Conservation (phyloP, 2,113 vertebrate genomes). For the Amphiprion percula region DNA sequence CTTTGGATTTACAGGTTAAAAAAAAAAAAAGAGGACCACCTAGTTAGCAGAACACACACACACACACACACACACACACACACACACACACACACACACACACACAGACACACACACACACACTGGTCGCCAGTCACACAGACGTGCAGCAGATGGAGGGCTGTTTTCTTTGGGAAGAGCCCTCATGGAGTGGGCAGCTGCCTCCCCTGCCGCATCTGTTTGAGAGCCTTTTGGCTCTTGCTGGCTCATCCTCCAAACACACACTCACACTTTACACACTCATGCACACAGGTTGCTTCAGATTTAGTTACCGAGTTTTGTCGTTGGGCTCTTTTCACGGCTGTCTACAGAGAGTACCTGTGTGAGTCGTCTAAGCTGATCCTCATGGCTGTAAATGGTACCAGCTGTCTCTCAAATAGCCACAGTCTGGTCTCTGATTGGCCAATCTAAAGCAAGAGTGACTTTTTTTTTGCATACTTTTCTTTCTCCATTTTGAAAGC, state of each 20-base stretch:
- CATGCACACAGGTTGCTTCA: constrained; percentile 12
- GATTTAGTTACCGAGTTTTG: constrained; percentile 29
- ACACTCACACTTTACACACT: constrained; percentile 8
- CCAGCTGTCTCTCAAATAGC: constrained; percentile 33
- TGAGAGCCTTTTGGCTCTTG: constrained; percentile 69
- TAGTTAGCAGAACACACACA: constrained; percentile 28
- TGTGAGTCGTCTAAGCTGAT: constrained; percentile 7
- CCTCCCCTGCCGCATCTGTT: constrained; percentile 69
- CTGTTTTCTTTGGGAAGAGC: constrained; percentile 31
- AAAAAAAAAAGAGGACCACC: constrained; percentile 15
- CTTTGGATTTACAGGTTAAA: constrained; percentile 42
- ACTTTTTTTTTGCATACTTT: not conserved
- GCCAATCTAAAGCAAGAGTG: not conserved
- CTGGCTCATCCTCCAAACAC: constrained; percentile 52
- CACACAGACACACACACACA: no score
- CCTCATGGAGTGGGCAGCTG: constrained; percentile 53
- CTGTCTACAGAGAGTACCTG: not conserved
- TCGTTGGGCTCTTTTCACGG: constrained; percentile 5
- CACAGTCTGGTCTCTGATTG: constrained; percentile 39
- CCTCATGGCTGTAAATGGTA: not conserved
- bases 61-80: no score
- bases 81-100: no score
- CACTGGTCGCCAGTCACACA: not conserved
- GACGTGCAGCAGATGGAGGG: constrained; percentile 48
- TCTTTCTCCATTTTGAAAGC: constrained; percentile 3